A percentile compares a stretch with the other conserved stretches of the same genome.
These are phyloP conservation scores for Piscicola geometra DNA, from an alignment of 2,888 invertebrate species.

Conservation along the genomic window DNA sequence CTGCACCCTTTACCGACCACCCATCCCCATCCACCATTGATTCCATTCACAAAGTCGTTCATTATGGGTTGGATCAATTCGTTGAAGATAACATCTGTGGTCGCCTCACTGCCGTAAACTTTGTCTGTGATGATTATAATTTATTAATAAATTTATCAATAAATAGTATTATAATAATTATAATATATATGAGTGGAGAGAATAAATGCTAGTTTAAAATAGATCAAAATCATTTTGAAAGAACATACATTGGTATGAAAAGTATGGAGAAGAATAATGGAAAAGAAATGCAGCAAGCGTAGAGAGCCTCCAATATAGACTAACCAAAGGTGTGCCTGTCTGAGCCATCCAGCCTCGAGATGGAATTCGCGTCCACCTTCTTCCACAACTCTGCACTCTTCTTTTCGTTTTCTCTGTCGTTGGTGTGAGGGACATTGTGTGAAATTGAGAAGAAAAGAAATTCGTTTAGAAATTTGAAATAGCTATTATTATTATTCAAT, in stretches of 20 bases:
- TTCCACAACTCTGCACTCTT: neutral
- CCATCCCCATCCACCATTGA: slow-evolving; percentile 56
- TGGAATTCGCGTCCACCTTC: neutral
- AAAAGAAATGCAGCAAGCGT: neutral
- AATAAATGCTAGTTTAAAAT: too few relatives aligned
- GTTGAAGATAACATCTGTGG: slow-evolving; percentile 49
- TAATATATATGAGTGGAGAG: too few relatives aligned
- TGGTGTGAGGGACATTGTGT: too few relatives aligned
- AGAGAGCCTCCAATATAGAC: neutral
- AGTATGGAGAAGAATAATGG: neutral
- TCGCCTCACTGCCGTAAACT: slow-evolving; percentile 48
- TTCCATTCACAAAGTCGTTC: slow-evolving; percentile 39
- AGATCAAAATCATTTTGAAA: too few relatives aligned
- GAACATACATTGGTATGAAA: too few relatives aligned
- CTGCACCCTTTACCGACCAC: too few relatives aligned
- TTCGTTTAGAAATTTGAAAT: too few relatives aligned
- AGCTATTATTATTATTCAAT: too few relatives aligned
- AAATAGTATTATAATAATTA: too few relatives aligned
- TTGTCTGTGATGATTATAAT: slow-evolving; percentile 48
- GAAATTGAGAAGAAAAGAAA: too few relatives aligned
- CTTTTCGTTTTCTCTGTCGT: neutral
- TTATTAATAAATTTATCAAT: neutral
- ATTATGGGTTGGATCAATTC: slow-evolving; percentile 49
- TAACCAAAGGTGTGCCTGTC: slow-evolving; percentile 1
- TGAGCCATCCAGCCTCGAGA: neutral